Evolutionary conservation across 1,140 invertebrate genomes (phyloP).

Genomic region (Papilio glaucus): DNA sequence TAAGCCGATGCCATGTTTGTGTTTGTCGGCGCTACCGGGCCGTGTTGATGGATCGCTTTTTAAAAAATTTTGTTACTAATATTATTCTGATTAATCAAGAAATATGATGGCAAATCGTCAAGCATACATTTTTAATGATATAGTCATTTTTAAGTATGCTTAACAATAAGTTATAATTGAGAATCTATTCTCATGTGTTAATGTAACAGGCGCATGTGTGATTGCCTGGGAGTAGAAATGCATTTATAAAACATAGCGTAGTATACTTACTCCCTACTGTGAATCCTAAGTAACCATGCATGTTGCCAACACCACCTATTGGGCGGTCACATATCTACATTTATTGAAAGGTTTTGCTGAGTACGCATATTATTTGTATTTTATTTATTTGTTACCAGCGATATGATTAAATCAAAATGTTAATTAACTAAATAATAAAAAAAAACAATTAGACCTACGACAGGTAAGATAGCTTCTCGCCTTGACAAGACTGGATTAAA

Average conservation of each 20-base stretch:
- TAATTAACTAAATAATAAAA: too few relatives aligned
- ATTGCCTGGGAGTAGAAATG: not conserved
- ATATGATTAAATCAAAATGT: not conserved
- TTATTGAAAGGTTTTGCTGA: not conserved
- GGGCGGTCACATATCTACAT: not conserved
- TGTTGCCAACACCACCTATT: not conserved
- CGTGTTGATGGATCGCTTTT: not conserved
- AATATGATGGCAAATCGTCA: not conserved
- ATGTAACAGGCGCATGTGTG: not conserved
- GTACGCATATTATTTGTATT: not conserved
- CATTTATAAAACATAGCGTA: not conserved
- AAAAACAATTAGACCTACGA: too few relatives aligned
- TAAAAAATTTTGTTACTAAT: conserved; percentile 9
- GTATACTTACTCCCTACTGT: not conserved
- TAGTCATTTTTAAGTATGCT: too few relatives aligned
- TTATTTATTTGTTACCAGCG: not conserved
- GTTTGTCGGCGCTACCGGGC: not conserved
- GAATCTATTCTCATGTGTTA: not conserved
- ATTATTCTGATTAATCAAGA: not conserved
- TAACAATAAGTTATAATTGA: too few relatives aligned
- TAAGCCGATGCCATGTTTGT: conserved; percentile 19
- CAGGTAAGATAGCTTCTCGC: too few relatives aligned
- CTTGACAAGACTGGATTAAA: too few relatives aligned
- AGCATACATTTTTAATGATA: not conserved
- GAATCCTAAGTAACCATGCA: not conserved